These are phyloP conservation scores for Notocelia uddmanniana DNA, from an alignment of 2,888 invertebrate species.

Conservation along the genomic window DNA sequence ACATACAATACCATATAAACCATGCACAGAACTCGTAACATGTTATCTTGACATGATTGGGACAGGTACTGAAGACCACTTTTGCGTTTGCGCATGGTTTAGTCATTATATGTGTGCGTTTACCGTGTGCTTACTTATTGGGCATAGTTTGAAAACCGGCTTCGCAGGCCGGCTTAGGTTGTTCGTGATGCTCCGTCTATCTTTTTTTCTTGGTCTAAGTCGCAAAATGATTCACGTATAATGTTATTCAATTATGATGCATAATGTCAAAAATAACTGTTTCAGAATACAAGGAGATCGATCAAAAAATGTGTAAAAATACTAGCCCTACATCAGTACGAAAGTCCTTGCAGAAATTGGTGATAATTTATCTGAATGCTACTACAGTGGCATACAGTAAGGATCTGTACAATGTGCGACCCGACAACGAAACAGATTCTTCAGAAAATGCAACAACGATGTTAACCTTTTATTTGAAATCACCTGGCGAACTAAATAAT, in stretches of 20 bases:
- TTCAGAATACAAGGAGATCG: conserved; percentile 18
- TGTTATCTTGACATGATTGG: too few species aligned
- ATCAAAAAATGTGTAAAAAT: conserved; percentile 12
- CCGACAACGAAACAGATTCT: conserved; percentile 1
- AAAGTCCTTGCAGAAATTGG: conserved; percentile 1
- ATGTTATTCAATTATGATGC: not conserved
- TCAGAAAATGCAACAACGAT: not conserved
- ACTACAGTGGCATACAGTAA: conserved; percentile 10
- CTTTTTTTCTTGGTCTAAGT: too few species aligned
- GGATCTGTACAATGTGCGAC: not conserved
- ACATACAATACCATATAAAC: too few species aligned
- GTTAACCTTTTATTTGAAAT: conserved; percentile 3
- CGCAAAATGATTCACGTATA: too few species aligned
- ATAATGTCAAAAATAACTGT: not conserved
- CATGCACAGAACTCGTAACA: too few species aligned
- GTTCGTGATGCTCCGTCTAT: too few species aligned
- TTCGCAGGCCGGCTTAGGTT: too few species aligned
- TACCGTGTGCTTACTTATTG: too few species aligned
- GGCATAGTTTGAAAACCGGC: too few species aligned
- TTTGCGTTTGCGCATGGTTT: too few species aligned
- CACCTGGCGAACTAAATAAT: not conserved
- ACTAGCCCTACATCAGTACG: not conserved
- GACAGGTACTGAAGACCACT: too few species aligned
- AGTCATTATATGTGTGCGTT: too few species aligned
- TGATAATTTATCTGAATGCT: not conserved